Evolutionary conservation across 2,888 invertebrate genomes (phyloP).

Genomic region (Charanyca ferruginea): DNA sequence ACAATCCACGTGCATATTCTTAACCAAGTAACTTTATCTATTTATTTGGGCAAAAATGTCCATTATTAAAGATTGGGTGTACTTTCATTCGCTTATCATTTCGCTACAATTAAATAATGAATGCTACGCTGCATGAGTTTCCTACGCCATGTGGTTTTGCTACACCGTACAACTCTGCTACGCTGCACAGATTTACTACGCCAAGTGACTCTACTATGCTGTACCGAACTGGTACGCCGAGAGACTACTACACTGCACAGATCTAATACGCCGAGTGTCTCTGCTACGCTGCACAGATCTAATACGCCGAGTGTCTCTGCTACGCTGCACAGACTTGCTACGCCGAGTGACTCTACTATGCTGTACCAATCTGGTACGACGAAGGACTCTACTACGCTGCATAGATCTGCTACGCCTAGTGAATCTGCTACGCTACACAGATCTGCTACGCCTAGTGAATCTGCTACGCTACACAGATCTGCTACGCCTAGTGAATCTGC

Average conservation of each 20-base stretch:
- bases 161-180: no score
- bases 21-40: neutral
- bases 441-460: neutral
- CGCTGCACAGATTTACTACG: no score
- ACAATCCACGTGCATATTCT: conserved; percentile 7
- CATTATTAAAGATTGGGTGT: neutral
- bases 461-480: neutral
- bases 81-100: neutral
- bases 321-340: no score
- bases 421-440: neutral
- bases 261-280: no score
- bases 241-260: no score
- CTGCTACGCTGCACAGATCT: no score
- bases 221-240: no score
- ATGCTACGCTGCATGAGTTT: neutral
- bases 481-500: neutral
- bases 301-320: neutral
- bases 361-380: no score
- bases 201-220: no score
- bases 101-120: neutral
- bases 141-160: neutral
- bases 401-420: neutral
- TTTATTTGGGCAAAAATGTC: conserved; percentile 6
- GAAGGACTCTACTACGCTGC: neutral
- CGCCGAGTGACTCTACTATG: neutral